Base-by-base conservation (phyloP, 1,140 invertebrate species). In the Drosophila kurseongensis region DNA sequence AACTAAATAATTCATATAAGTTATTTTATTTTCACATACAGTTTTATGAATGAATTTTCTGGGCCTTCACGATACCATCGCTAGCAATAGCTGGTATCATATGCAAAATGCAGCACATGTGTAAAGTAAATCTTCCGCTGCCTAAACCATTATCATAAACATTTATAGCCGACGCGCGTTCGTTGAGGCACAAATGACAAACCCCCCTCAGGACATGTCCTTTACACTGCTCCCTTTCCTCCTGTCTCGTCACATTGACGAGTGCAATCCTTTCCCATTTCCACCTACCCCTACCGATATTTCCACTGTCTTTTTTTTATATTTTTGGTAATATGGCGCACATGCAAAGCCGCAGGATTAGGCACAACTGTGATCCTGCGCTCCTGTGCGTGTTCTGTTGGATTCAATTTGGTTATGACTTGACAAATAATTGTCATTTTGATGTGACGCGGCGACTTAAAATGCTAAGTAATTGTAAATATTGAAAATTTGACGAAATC, bases 391-490 rank as follows among this genome's bases (percentile, higher is more conserved):
- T 48, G 67, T 67, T 29, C 8, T 35, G 38, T 42, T 58, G 65
- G 61, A 78, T 71, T 78, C 81, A 89, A 89, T 89, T 89, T 89
- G 84, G 80, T 89, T 84, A 84, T 89, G 84, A 89, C 85, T 89
- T 89, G 84, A 89, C 84, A 89, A 89, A 89, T 89, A 89, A 89
- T 89, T 89, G 84, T 89, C 84, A 84, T 80, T 78, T 78, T 84
- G 80, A 89, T 89, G 84, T 89, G 85, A 89, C 57, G 80, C 73
- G 68, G 58, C 80, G 84, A 84, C 80, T 88, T 83, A 75, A 84
- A 80, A 84, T 89, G 77, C 77, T 84, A 89, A 89, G 84, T 89
- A 89, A 89, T 89, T 89, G 84, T 90, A 89, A 89, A 89, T 89
- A 89, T 89, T 89, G 80, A 89, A 84, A 74, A 77, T 75, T 80